Conservation (phyloP, 2,113 vertebrate species). For the Sclerurus mexicanus region DNA sequence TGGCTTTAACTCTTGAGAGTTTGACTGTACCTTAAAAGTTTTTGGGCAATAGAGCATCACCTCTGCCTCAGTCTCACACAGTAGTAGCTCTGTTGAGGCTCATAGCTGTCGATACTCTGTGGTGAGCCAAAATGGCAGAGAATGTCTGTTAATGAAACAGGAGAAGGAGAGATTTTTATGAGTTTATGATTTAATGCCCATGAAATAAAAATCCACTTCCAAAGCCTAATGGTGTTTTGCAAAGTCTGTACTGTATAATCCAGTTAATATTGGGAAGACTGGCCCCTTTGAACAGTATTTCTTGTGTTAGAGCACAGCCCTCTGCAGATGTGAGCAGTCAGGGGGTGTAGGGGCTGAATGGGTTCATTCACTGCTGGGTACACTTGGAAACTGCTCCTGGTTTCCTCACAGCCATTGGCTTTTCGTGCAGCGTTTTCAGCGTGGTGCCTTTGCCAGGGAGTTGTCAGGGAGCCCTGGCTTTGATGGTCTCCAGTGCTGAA, state of each 20-base stretch:
- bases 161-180: slow-evolving; percentile 38
- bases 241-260: not conserved
- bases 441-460: not conserved
- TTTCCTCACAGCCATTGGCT: not conserved
- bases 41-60: not conserved
- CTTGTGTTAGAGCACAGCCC: not conserved
- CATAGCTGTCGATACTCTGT: not conserved
- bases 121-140: not conserved
- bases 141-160: not conserved
- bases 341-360: not conserved
- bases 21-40: not conserved
- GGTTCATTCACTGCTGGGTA: slow-evolving; percentile 5
- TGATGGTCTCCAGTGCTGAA: not conserved
- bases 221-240: not conserved
- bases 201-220: slow-evolving; percentile 25
- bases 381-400: not conserved
- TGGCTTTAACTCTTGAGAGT: not conserved
- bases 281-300: not conserved
- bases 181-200: slow-evolving; percentile 32
- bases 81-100: not conserved
- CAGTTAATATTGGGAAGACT: not conserved
- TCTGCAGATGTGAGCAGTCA: not conserved
- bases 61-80: not conserved
- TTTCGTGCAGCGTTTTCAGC: not conserved
- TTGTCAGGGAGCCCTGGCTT: not conserved